Percentiles rank a stretch among this genome's conserved stretches.
phyloP scores from a whole-genome alignment of 2,888 invertebrate species.

The Eremobia ochroleuca region DNA sequence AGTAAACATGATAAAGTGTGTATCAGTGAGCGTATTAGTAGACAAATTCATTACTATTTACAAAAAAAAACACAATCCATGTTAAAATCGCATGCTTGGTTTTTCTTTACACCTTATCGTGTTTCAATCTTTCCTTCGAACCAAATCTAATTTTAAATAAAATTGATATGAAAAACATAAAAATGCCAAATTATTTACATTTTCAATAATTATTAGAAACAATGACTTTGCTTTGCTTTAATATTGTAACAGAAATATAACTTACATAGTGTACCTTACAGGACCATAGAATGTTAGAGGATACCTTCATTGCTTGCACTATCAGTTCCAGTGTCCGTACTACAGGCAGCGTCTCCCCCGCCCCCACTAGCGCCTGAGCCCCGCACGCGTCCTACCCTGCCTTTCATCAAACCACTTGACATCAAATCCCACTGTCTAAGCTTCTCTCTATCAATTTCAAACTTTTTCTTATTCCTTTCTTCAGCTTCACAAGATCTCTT shows the following conservation, averaged over 20 bases:
- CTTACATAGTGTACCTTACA: slow-evolving; percentile 88
- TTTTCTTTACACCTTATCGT: slow-evolving; percentile 84
- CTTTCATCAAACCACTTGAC: slow-evolving; percentile 95
- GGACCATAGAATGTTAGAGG: slow-evolving; percentile 88
- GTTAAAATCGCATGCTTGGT: slow-evolving; percentile 82
- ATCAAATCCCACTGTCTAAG: slow-evolving; percentile 97
- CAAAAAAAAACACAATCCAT: slow-evolving; percentile 70
- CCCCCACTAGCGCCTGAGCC: slow-evolving; percentile 81
- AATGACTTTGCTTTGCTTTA: slow-evolving; percentile 88
- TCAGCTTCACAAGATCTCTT: slow-evolving; percentile 58
- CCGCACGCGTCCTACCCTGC: slow-evolving; percentile 84
- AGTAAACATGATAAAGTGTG: slow-evolving; percentile 85
- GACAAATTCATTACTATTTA: slow-evolving; percentile 75
- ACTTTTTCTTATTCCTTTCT: slow-evolving; percentile 83
- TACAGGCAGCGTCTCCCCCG: slow-evolving; percentile 82
- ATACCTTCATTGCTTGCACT: slow-evolving; percentile 90
- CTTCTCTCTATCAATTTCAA: slow-evolving; percentile 95
- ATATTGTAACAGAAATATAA: slow-evolving; percentile 82
- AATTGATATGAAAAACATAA: slow-evolving; percentile 67
- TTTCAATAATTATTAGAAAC: slow-evolving; percentile 53
- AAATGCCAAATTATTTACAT: slow-evolving; percentile 82
- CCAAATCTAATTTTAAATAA: slow-evolving; percentile 61
- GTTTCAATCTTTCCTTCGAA: slow-evolving; percentile 76
- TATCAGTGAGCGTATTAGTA: slow-evolving; percentile 75
- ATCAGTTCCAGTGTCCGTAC: slow-evolving; percentile 86